These are phyloP conservation scores for Leptodirus hochenwartii DNA, from an alignment of 2,888 invertebrate genomes.

Conservation along the genomic window DNA sequence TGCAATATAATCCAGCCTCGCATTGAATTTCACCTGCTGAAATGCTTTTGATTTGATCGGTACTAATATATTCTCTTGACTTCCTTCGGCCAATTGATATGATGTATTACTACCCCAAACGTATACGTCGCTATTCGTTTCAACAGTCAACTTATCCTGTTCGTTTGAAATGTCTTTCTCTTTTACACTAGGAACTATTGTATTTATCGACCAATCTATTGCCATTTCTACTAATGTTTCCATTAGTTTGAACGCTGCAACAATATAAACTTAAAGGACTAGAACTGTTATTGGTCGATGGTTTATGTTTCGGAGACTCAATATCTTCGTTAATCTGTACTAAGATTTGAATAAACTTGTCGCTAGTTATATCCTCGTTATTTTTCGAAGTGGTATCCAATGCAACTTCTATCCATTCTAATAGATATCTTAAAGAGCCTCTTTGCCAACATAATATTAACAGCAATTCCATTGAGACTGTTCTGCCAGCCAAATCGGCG, in stretches of 20 bases:
- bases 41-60: conserved; percentile 38
- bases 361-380: conserved; percentile 13
- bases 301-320: too few species aligned
- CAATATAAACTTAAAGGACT: too few species aligned
- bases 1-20: conserved; percentile 46
- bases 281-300: too few species aligned
- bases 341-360: conserved; percentile 11
- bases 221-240: conserved; percentile 30
- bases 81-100: conserved; percentile 41
- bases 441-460: conserved; percentile 37
- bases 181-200: too few species aligned
- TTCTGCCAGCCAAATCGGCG: conserved; percentile 29
- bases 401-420: conserved; percentile 45
- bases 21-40: conserved; percentile 35
- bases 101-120: conserved; percentile 49
- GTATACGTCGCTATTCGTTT: conserved; percentile 29
- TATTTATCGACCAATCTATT: too few species aligned
- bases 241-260: conserved; percentile 35
- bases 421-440: conserved; percentile 36
- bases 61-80: conserved; percentile 36
- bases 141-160: conserved; percentile 13
- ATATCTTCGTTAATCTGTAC: too few species aligned
- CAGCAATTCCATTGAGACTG: conserved; percentile 32
- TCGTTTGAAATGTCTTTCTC: too few species aligned
- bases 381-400: conserved; percentile 25